Base-by-base conservation (phyloP, 2,113 vertebrate genomes). In the Scophthalmus maximus region DNA sequence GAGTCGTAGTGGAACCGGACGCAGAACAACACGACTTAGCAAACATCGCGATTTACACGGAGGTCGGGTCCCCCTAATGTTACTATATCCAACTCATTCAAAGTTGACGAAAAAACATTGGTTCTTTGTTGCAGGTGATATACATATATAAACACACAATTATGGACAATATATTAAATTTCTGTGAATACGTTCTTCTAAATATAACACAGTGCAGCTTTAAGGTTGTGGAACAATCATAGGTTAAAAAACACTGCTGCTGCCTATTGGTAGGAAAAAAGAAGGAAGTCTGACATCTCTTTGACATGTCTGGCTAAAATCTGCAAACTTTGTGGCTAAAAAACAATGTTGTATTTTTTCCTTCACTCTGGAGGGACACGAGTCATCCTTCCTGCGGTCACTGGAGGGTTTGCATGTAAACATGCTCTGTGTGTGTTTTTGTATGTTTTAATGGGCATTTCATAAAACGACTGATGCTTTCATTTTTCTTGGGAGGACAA, bases 401-500 rank as follows among this genome's bases (percentile, higher is more conserved):
- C 73, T 29, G 36, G 30, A 63, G 25, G 25, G 17, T 59, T 58
- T 27, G 34, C 26, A 47, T 46, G 27, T 25, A 22, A 34, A 53
- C 34, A 52, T 17, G 53, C 29, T n/a, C n/a, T 34, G 17, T 14
- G 26, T 26, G 20, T 40, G 9, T 34, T 6, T 34, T 6, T 9
- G 32, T 34, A 34, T 34, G 5, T 34, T 34, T 72, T 62, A 46
- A 72, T 26, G 27, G 29, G 36, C 47, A 50, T 76, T 65, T 71
- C 29, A 20, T 27, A 2, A 42, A 38, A 61, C 1, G 5, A 58
- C 59, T 38, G 53, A 32, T 38, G 32, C 51, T 52, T 36, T 61
- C 57, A 61, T 68, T 71, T 78, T 62, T 71, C 62, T 67, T 25
- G 4, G 0, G 26, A n/a, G 23, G 50, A 6, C 53, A 50, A 22